Conservation (phyloP, 1,140 invertebrate species). For the Physella acuta region DNA sequence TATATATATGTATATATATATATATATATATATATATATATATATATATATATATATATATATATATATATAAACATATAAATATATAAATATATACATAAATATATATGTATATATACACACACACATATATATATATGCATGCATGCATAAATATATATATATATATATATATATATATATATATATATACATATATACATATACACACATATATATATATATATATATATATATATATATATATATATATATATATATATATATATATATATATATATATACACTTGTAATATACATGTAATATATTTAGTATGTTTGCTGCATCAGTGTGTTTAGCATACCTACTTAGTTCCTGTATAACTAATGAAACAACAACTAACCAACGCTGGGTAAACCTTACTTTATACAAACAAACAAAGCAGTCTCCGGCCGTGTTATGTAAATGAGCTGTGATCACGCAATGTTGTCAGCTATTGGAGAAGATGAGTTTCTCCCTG, state of each 20-base stretch:
- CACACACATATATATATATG: constrained; percentile 12
- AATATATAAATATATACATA: constrained; percentile 13
- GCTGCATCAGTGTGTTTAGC: too few species aligned
- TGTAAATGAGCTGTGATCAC: too few species aligned
- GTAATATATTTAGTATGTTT: too few species aligned
- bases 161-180: constrained; percentile 5
- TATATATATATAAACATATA: constrained; percentile 8
- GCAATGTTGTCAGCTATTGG: too few species aligned
- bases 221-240: background rate
- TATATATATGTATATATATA: background rate
- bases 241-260: background rate
- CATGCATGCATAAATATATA: constrained; percentile 3
- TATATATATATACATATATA: background rate
- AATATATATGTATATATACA: constrained; percentile 11
- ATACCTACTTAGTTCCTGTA: too few species aligned
- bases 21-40: background rate
- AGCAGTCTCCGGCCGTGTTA: too few species aligned
- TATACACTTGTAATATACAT: too few species aligned
- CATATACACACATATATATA: background rate
- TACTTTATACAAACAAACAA: too few species aligned
- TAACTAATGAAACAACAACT: too few species aligned
- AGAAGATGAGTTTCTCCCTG: too few species aligned
- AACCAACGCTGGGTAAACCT: too few species aligned
- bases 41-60: constrained; percentile 6
- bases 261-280: background rate